Percentiles rank a stretch among this genome's conserved stretches.
Conservation (phyloP, 2,888 invertebrate species). For the Yponomeuta plumbellus region DNA sequence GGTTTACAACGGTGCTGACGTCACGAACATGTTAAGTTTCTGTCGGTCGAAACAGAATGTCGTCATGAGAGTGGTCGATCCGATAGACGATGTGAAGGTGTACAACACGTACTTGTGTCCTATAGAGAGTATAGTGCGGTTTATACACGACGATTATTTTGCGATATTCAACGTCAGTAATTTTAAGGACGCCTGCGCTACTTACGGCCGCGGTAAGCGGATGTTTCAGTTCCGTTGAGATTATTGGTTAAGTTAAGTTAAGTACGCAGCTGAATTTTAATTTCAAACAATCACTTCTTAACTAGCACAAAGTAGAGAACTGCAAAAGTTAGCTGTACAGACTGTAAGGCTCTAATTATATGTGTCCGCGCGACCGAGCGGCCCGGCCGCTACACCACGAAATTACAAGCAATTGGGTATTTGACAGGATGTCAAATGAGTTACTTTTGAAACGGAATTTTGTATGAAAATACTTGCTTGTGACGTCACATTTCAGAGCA, state of each 20-base stretch:
- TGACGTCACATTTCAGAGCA: too few species aligned
- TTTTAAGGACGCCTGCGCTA: constrained; percentile 88
- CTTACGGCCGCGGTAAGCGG: constrained; percentile 48
- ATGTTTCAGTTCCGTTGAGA: constrained; percentile 26
- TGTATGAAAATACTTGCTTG: too few species aligned
- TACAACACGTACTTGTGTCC: constrained; percentile 82
- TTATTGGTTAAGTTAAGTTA: constrained; percentile 17
- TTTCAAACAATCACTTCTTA: neutral
- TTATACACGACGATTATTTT: constrained; percentile 92
- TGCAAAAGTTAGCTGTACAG: neutral
- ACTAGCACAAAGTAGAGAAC: neutral
- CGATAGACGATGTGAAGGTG: constrained; percentile 47
- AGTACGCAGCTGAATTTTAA: constrained; percentile 19
- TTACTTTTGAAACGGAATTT: too few species aligned
- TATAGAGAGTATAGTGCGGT: constrained; percentile 90
- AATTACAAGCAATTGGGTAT: too few species aligned
- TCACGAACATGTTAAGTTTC: constrained; percentile 87
- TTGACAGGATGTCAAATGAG: too few species aligned
- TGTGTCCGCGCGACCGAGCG: too few species aligned
- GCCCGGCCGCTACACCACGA: too few species aligned
- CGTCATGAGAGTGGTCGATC: constrained; percentile 61
- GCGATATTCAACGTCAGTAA: constrained; percentile 89
- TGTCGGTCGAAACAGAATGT: constrained; percentile 80
- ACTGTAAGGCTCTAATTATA: too few species aligned
- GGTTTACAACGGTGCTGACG: constrained; percentile 90